phyloP scores from a whole-genome alignment of 92 coral and sea anemone species.

The Heteractis magnifica region DNA sequence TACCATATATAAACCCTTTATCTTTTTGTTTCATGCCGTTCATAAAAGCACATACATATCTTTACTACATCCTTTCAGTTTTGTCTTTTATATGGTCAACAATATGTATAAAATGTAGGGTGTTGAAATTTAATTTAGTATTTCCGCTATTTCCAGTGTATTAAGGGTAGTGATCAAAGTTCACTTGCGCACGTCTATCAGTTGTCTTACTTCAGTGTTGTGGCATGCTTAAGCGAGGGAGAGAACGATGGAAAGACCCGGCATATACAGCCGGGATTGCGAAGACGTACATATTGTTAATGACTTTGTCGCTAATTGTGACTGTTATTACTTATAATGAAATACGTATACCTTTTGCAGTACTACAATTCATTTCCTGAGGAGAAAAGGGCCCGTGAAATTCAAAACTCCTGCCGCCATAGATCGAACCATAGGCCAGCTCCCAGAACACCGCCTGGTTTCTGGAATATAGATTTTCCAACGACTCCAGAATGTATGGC shows the following conservation, averaged over 20 bases:
- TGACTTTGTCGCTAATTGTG: not conserved
- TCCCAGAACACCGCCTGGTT: not conserved
- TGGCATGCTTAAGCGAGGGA: not conserved
- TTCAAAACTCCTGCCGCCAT: not conserved
- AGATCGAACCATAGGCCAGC: not conserved
- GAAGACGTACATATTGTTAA: not conserved
- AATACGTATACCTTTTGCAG: not conserved
- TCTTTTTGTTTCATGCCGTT: too few species aligned
- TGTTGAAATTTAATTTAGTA: too few species aligned
- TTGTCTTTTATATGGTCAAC: too few species aligned
- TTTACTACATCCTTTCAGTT: too few species aligned
- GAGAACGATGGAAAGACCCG: not conserved
- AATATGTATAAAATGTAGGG: too few species aligned
- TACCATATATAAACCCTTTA: too few species aligned
- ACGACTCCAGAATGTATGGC: not conserved
- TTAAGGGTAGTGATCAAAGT: too few species aligned
- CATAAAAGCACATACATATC: too few species aligned
- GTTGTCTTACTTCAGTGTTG: too few species aligned
- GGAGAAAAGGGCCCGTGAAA: not conserved
- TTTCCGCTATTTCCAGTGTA: too few species aligned
- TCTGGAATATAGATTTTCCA: slow-evolving; percentile 3
- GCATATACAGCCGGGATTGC: slow-evolving; percentile 1
- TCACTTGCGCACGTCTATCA: too few species aligned
- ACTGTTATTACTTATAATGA: not conserved
- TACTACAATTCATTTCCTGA: not conserved